Evolutionary conservation across 1,140 invertebrate genomes (phyloP).

Genomic region (Mamestra configurata): DNA sequence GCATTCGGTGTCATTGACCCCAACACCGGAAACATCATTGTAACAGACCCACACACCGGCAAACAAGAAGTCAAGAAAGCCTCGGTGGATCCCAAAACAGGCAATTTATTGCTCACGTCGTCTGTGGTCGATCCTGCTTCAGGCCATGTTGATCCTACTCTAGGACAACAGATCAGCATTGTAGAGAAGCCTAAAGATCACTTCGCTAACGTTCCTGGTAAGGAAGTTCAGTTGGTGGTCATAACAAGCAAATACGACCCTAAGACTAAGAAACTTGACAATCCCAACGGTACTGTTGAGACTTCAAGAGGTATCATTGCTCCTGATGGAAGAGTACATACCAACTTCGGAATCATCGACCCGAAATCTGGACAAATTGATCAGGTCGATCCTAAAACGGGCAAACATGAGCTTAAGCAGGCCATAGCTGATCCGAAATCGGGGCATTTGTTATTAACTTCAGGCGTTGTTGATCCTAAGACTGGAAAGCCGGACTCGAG

Average conservation of each 20-base stretch:
- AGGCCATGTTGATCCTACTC: constrained; percentile 84
- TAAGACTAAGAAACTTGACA: constrained; percentile 85
- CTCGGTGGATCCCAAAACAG: constrained; percentile 87
- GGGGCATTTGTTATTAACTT: constrained; percentile 79
- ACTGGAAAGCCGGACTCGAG: constrained; percentile 85
- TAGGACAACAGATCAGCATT: constrained; percentile 86
- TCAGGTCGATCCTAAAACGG: constrained; percentile 83
- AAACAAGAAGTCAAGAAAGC: constrained; percentile 79
- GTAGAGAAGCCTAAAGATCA: constrained; percentile 77
- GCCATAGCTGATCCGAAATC: constrained; percentile 85
- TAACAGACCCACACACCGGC: constrained; percentile 74
- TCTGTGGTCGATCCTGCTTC: constrained; percentile 89
- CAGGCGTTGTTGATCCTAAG: constrained; percentile 85
- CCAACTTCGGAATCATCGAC: constrained; percentile 88
- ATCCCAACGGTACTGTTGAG: constrained; percentile 85
- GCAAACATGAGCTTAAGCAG: constrained; percentile 85
- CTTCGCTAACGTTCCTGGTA: constrained; percentile 65
- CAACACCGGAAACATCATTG: constrained; percentile 83
- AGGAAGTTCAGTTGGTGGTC: constrained; percentile 84
- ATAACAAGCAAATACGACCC: constrained; percentile 87
- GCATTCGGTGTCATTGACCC: constrained; percentile 88
- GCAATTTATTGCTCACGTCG: constrained; percentile 89
- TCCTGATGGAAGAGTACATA: constrained; percentile 83
- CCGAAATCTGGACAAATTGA: constrained; percentile 85
- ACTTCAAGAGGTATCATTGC: constrained; percentile 80